Evolutionary conservation across 2,797 vertebrate species (phyloP).

Genomic region (Muscicapa striata): DNA sequence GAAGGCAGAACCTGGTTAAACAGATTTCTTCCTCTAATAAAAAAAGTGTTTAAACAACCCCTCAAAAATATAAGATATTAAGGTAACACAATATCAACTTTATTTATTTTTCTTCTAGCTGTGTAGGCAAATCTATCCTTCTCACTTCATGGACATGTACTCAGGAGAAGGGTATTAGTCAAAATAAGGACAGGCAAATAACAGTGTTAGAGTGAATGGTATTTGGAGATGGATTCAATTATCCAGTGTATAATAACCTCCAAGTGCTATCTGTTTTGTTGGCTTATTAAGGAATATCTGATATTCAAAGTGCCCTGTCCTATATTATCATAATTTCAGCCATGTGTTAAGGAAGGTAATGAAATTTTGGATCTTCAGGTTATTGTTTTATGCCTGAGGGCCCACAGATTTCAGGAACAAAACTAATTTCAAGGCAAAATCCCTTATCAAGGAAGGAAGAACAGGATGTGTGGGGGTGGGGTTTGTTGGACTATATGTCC

Average conservation of each 20-base stretch:
- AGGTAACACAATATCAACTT: background rate
- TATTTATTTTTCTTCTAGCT: background rate
- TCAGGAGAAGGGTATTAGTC: background rate
- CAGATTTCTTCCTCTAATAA: background rate
- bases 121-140: background rate
- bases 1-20: background rate
- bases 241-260: background rate
- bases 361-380: background rate
- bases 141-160: background rate
- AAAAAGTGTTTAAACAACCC: background rate
- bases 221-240: background rate
- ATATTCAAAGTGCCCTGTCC: background rate
- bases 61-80: background rate
- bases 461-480: fast-evolving
- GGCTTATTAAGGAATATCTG: background rate
- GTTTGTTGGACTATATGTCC: background rate
- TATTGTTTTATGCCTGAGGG: background rate
- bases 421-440: background rate
- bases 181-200: background rate
- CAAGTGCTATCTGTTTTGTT: background rate
- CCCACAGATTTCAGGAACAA: background rate
- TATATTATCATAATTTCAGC: background rate
- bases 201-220: background rate
- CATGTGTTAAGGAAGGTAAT: background rate
- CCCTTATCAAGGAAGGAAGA: background rate